Percentiles rank a stretch among this genome's conserved stretches.
Evolutionary conservation across 2,113 vertebrate species (phyloP).

Genomic region (Rhizomys pruinosus): DNA sequence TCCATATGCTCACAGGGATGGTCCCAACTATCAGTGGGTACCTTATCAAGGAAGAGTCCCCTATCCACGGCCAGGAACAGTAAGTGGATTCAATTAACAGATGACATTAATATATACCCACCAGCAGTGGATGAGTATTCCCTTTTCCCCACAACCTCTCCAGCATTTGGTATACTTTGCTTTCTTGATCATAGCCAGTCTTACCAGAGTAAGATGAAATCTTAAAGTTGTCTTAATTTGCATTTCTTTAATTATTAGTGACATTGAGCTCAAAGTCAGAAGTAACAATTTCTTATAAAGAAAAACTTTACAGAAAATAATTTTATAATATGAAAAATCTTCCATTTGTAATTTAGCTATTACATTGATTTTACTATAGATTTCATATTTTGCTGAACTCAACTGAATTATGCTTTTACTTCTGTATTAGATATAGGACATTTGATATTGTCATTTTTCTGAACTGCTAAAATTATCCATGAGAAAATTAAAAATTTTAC

Average conservation of each 20-base stretch:
- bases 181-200: too few relatives aligned
- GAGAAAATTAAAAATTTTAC: not conserved
- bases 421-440: not conserved
- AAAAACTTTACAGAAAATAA: not conserved
- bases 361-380: not conserved
- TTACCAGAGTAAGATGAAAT: too few relatives aligned
- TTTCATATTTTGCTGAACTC: not conserved
- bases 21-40: constrained; percentile 98
- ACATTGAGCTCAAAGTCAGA: not conserved
- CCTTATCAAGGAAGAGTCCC: constrained; percentile 97
- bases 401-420: not conserved
- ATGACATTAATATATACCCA: not conserved
- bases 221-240: too few relatives aligned
- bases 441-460: not conserved
- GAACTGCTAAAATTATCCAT: not conserved
- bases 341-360: not conserved
- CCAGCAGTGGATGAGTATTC: too few relatives aligned
- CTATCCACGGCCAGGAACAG: constrained; percentile 97
- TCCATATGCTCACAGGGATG: constrained; percentile 96
- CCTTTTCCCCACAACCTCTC: too few relatives aligned
- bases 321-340: not conserved
- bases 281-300: not conserved
- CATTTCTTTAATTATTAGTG: too few relatives aligned
- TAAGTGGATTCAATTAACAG: constrained; percentile 85
- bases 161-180: too few relatives aligned